Evolutionary conservation across 2,797 vertebrate genomes (phyloP).

Genomic region (Bucorvus abyssinicus): DNA sequence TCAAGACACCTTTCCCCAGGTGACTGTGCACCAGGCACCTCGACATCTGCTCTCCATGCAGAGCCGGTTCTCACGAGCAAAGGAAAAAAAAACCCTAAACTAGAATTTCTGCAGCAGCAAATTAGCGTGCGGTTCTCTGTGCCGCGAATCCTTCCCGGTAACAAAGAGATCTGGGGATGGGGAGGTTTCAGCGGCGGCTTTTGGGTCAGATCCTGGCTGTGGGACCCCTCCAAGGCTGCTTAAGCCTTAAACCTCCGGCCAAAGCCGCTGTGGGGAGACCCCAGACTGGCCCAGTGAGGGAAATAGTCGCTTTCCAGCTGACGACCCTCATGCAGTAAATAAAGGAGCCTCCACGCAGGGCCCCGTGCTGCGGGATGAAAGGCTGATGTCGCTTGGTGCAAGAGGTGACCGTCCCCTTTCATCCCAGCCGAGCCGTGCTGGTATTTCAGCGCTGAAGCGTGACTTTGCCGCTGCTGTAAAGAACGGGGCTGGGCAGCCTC

Average conservation of each 20-base stretch:
- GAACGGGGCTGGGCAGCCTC: background rate
- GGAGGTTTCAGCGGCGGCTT: background rate
- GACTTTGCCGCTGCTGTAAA: background rate
- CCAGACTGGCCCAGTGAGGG: background rate
- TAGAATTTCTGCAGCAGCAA: background rate
- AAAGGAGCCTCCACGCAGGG: background rate
- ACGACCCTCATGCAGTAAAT: background rate
- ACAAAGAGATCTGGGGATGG: background rate
- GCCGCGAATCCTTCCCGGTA: background rate
- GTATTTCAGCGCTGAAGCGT: fast-evolving
- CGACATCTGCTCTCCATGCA: background rate
- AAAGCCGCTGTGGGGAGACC: background rate
- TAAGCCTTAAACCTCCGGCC: background rate
- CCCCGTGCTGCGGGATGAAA: background rate
- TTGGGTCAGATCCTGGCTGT: background rate
- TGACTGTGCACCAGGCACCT: background rate
- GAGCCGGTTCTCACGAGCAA: background rate
- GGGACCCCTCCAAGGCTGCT: background rate
- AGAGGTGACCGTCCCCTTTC: background rate
- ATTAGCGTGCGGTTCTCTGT: background rate
- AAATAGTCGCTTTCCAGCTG: background rate
- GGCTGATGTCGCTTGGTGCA: background rate
- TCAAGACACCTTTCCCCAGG: background rate
- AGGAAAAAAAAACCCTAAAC: background rate
- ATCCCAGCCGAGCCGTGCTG: background rate